These are phyloP conservation scores for Sinopyrophorus schimmeli DNA, from an alignment of 2,888 invertebrate genomes.

Conservation along the genomic window DNA sequence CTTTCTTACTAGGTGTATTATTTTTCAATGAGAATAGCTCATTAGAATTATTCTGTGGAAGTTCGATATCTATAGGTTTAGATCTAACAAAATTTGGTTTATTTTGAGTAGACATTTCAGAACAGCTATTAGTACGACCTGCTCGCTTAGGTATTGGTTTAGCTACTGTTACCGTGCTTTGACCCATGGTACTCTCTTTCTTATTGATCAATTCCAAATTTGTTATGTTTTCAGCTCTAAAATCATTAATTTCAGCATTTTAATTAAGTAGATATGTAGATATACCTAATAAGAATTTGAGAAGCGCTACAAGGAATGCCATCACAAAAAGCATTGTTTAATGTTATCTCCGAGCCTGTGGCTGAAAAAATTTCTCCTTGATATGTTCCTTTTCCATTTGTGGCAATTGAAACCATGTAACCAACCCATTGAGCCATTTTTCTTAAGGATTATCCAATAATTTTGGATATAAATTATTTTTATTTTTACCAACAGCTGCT, in stretches of 20 bases:
- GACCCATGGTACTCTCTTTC: slow-evolving; percentile 54
- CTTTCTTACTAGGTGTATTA: slow-evolving; percentile 57
- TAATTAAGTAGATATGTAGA: background rate
- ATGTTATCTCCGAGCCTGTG: slow-evolving; percentile 70
- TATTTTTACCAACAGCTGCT: too few species aligned
- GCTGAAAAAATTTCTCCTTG: slow-evolving; percentile 79
- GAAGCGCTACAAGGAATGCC: slow-evolving; percentile 66
- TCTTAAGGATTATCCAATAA: too few species aligned
- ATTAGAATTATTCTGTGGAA: slow-evolving; percentile 18
- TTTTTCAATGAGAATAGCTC: slow-evolving; percentile 22
- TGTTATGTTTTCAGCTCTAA: slow-evolving; percentile 72
- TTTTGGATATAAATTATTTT: too few species aligned
- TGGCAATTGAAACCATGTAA: slow-evolving; percentile 82
- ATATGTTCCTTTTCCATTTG: slow-evolving; percentile 77
- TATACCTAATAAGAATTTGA: slow-evolving; percentile 66
- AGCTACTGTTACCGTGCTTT: slow-evolving; percentile 59
- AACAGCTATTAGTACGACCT: slow-evolving; percentile 55
- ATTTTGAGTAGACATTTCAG: slow-evolving; percentile 51
- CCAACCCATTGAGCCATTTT: slow-evolving; percentile 71
- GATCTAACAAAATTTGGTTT: slow-evolving; percentile 54
- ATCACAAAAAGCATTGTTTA: slow-evolving; percentile 81
- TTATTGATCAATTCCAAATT: slow-evolving; percentile 76
- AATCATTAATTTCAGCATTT: slow-evolving; percentile 35
- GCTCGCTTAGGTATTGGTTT: slow-evolving; percentile 61
- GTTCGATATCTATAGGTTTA: slow-evolving; percentile 53